Conservation (phyloP, 2,888 invertebrate genomes). For the Dicyrtoma fusca region DNA sequence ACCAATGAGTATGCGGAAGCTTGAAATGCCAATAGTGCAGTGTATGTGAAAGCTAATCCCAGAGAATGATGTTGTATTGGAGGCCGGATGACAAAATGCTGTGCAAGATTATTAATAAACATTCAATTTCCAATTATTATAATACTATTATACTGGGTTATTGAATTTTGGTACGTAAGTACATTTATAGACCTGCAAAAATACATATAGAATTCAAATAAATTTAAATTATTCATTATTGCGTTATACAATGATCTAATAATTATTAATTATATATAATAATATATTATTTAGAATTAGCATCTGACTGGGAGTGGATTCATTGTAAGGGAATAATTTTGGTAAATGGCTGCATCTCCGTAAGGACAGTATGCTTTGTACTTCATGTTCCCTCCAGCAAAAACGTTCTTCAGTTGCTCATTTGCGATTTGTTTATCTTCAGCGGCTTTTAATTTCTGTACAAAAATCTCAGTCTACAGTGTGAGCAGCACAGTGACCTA, state of each 20-base stretch:
- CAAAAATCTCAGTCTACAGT: too few relatives aligned
- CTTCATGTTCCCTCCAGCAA: neutral
- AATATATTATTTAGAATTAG: neutral
- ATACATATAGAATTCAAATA: too few relatives aligned
- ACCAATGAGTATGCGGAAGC: slow-evolving; percentile 38
- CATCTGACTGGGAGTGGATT: slow-evolving; percentile 27
- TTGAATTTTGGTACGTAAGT: too few relatives aligned
- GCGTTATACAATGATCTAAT: neutral
- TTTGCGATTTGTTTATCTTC: too few relatives aligned
- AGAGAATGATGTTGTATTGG: slow-evolving; percentile 42
- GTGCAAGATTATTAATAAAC: neutral
- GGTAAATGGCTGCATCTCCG: slow-evolving; percentile 27
- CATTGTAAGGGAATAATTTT: slow-evolving; percentile 37
- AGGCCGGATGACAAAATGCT: slow-evolving; percentile 29
- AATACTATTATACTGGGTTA: neutral
- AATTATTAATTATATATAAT: neutral
- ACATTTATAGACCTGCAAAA: too few relatives aligned
- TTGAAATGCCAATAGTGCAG: slow-evolving; percentile 42
- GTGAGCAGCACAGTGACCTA: too few relatives aligned
- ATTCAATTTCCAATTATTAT: too few relatives aligned
- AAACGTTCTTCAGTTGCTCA: slow-evolving; percentile 10
- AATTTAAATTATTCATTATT: too few relatives aligned
- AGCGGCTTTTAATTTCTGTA: too few relatives aligned
- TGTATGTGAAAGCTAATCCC: slow-evolving; percentile 15
- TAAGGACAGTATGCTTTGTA: slow-evolving; percentile 43